Conservation (phyloP, 2,888 invertebrate species). For the Epirrhoe tristata region DNA sequence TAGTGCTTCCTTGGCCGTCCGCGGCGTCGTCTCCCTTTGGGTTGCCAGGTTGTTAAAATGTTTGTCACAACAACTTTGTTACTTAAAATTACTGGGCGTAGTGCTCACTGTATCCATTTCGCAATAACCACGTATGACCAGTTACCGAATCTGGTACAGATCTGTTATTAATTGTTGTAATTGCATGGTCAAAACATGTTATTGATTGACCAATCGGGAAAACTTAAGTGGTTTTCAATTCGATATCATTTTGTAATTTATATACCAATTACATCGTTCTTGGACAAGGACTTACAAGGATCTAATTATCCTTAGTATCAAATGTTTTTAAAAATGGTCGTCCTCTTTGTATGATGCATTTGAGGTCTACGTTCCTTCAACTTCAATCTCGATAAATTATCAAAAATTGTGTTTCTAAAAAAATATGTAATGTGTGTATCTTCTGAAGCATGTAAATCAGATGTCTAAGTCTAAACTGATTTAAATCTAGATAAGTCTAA, state of each 20-base stretch:
- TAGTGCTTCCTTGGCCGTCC: no score
- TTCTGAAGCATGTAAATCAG: conserved; percentile 6
- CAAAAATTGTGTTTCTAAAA: background rate
- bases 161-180: conserved; percentile 60
- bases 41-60: no score
- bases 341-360: no score
- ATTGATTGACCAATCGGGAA: conserved; percentile 37
- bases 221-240: conserved; percentile 14
- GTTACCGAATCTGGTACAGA: conserved; percentile 56
- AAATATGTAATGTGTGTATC: background rate
- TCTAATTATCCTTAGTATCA: no score
- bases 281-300: no score
- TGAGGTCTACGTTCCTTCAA: background rate
- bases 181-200: conserved; percentile 44
- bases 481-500: conserved; percentile 12
- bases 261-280: background rate
- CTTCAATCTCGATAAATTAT: background rate
- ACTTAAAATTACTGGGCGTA: no score
- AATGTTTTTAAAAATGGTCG: no score
- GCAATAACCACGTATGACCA: conserved; percentile 54
- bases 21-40: no score
- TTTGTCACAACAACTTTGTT: no score
- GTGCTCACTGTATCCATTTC: conserved; percentile 18
- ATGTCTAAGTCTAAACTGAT: conserved; percentile 5
- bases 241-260: background rate